These are phyloP conservation scores for Tokudaia tokunoshimensis DNA, from an alignment of 2,797 vertebrate genomes.

Conservation along the genomic window DNA sequence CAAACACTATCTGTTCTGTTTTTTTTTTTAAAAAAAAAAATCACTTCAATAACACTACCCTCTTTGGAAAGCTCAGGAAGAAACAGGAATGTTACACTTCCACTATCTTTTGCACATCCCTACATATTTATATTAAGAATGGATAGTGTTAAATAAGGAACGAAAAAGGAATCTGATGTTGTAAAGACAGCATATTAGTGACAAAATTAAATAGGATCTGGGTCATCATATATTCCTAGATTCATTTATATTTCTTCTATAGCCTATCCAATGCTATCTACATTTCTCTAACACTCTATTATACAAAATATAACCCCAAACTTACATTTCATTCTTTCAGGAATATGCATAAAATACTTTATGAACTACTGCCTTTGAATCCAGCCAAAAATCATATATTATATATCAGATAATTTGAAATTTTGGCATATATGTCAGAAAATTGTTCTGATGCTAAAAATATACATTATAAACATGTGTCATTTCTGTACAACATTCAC, in stretches of 20 bases:
- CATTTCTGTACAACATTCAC: conserved; percentile 55
- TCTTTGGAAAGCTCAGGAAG: conserved; percentile 58
- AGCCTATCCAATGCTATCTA: conserved; percentile 8
- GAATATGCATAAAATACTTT: conserved; percentile 29
- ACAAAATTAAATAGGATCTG: conserved; percentile 50
- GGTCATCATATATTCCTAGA: neutral
- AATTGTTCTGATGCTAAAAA: conserved; percentile 29
- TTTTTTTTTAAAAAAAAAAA: neutral
- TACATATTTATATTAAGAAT: neutral
- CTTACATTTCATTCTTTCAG: neutral
- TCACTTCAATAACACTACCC: conserved; percentile 6
- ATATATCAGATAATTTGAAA: conserved; percentile 25
- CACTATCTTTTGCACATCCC: neutral
- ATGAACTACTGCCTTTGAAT: conserved; percentile 48
- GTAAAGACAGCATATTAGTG: conserved; percentile 47
- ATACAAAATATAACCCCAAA: conserved; percentile 37
- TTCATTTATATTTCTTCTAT: conserved; percentile 64
- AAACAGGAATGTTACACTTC: conserved; percentile 29
- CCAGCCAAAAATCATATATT: neutral
- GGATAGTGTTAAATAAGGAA: conserved; percentile 55
- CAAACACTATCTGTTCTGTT: neutral
- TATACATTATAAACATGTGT: neutral
- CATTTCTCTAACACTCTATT: conserved; percentile 12
- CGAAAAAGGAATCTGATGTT: conserved; percentile 49
- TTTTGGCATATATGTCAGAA: conserved; percentile 30